phyloP scores from a whole-genome alignment of 2,888 invertebrate species.

The Volucella inanis region DNA sequence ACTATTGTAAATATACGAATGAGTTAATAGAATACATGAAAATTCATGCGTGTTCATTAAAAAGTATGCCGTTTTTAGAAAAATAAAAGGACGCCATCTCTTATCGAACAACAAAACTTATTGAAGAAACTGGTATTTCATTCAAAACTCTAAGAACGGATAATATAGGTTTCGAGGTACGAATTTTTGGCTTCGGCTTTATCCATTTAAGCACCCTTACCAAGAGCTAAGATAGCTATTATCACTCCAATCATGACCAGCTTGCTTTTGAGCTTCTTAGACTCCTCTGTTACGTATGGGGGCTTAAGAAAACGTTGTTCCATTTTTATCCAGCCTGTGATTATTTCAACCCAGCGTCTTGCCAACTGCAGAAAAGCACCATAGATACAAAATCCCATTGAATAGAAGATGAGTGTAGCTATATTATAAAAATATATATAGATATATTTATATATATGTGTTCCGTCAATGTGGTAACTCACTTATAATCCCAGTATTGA shows the following conservation, averaged over 20 bases:
- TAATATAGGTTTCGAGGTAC: no score
- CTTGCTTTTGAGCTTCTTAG: constrained; percentile 19
- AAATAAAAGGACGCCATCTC: no score
- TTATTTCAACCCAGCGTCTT: constrained; percentile 46
- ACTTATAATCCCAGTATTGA: constrained; percentile 48
- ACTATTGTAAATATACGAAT: no score
- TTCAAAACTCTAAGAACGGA: no score
- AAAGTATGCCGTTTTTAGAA: no score
- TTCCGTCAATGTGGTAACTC: neutral
- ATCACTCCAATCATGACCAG: constrained; percentile 26
- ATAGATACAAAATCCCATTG: constrained; percentile 60
- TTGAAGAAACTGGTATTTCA: no score
- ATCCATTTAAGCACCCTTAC: constrained; percentile 5
- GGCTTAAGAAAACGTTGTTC: constrained; percentile 47
- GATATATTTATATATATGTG: no score
- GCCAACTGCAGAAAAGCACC: constrained; percentile 44
- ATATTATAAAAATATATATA: neutral
- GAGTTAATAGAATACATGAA: no score
- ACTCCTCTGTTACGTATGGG: constrained; percentile 29
- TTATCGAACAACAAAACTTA: no score
- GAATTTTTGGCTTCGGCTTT: no score
- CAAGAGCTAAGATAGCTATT: constrained; percentile 30
- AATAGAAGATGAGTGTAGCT: constrained; percentile 53
- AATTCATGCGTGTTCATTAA: no score
- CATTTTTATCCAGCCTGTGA: constrained; percentile 52